These are phyloP conservation scores for Oreochromis tanganicae DNA, from an alignment of 2,113 vertebrate genomes.

Conservation along the genomic window DNA sequence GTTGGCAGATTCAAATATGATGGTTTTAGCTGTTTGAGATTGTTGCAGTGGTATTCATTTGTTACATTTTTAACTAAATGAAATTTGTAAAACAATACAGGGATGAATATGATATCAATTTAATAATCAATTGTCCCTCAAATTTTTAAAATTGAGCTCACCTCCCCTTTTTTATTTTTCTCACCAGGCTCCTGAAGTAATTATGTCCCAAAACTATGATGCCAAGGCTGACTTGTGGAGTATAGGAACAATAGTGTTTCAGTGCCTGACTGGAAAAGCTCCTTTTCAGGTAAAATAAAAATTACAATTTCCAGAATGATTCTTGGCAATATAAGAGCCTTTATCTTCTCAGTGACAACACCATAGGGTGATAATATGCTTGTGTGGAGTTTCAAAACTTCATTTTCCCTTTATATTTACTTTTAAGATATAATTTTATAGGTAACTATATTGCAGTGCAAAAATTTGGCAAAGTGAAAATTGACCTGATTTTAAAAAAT, in stretches of 20 bases:
- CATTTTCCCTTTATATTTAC: background rate
- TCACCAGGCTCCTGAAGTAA: slow-evolving; percentile 93
- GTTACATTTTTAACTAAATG: background rate
- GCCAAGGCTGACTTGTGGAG: slow-evolving; percentile 98
- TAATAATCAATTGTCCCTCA: background rate
- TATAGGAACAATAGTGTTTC: slow-evolving; percentile 96
- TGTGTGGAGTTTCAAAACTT: background rate
- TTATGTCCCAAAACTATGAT: slow-evolving; percentile 97
- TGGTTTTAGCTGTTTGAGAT: background rate
- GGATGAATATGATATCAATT: background rate
- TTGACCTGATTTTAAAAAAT: background rate
- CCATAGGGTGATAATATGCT: background rate
- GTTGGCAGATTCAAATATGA: background rate
- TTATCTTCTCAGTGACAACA: background rate
- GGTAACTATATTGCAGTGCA: background rate
- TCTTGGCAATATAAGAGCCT: background rate
- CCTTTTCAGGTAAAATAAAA: slow-evolving; percentile 85
- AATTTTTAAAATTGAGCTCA: background rate
- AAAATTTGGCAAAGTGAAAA: background rate
- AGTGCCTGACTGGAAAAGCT: slow-evolving; percentile 95
- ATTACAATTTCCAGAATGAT: background rate
- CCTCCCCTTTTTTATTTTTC: background rate
- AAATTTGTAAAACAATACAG: background rate
- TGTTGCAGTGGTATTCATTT: background rate
- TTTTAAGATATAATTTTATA: background rate